phyloP scores from a whole-genome alignment of 2,113 vertebrate species.

The Elachura formosa region DNA sequence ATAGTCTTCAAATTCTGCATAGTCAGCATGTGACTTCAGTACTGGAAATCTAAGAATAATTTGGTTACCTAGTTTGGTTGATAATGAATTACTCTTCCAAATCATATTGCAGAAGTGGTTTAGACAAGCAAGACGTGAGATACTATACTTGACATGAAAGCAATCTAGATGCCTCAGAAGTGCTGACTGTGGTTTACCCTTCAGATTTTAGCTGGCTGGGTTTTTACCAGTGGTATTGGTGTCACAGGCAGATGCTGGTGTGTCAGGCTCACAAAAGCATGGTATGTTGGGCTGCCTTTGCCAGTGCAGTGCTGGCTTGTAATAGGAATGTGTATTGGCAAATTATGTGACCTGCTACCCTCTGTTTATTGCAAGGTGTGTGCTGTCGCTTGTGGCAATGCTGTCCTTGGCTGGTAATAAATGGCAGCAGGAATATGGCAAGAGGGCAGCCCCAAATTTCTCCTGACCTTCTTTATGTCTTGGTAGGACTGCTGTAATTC shows the following conservation, averaged over 20 bases:
- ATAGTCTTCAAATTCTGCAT: neutral
- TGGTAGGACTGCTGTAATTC: constrained; percentile 1
- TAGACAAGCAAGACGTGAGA: neutral
- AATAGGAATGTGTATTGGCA: neutral
- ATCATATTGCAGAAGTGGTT: neutral
- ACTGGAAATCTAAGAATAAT: neutral
- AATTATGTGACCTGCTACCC: neutral
- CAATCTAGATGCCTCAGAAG: neutral
- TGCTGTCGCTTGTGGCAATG: neutral
- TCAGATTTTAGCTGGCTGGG: neutral
- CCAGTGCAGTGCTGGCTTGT: neutral
- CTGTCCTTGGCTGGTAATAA: constrained; percentile 21
- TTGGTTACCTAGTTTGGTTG: neutral
- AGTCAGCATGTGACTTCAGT: neutral
- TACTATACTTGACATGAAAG: neutral
- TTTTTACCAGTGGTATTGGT: neutral
- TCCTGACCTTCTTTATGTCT: neutral
- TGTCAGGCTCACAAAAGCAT: neutral
- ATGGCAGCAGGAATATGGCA: neutral
- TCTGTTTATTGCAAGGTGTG: constrained; percentile 5
- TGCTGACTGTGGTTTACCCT: neutral
- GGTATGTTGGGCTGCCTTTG: neutral
- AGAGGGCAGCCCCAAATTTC: constrained; percentile 2
- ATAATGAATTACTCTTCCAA: neutral
- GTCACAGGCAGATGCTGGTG: neutral